Evolutionary conservation across 2,113 vertebrate genomes (phyloP).

Genomic region (Glaucidium brasilianum): DNA sequence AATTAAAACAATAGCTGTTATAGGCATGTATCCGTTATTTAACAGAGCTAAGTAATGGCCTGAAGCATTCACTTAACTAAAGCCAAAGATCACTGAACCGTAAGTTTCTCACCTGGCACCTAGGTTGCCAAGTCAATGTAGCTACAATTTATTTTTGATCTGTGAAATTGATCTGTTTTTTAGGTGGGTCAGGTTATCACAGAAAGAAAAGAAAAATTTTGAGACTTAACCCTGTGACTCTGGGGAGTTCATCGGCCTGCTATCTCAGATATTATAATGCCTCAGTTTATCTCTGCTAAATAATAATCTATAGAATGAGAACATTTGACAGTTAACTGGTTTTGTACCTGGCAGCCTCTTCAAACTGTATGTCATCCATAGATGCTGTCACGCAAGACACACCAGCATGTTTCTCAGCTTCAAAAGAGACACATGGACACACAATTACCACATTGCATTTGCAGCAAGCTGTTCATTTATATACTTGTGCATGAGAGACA

Average conservation of each 20-base stretch:
- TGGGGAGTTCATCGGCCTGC: neutral
- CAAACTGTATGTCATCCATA: conserved; percentile 82
- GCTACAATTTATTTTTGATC: neutral
- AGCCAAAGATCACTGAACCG: neutral
- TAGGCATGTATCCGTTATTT: neutral
- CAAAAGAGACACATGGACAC: conserved; percentile 24
- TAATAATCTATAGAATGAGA: neutral
- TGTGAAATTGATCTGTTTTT: neutral
- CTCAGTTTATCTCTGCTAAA: neutral
- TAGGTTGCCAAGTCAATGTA: neutral
- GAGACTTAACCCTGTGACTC: neutral
- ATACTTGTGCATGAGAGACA: neutral
- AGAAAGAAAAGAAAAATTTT: neutral
- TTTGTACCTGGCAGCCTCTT: conserved; percentile 76
- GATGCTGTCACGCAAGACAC: conserved; percentile 80
- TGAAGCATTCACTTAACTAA: neutral
- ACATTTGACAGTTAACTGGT: neutral
- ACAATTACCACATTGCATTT: neutral
- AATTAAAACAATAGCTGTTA: neutral
- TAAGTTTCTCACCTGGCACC: neutral
- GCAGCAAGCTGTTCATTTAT: neutral
- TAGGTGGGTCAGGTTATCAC: neutral
- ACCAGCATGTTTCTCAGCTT: conserved; percentile 83
- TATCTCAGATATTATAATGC: neutral
- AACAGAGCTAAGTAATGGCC: neutral